Conservation (phyloP, 2,888 invertebrate genomes). For the Lymantria monacha region DNA sequence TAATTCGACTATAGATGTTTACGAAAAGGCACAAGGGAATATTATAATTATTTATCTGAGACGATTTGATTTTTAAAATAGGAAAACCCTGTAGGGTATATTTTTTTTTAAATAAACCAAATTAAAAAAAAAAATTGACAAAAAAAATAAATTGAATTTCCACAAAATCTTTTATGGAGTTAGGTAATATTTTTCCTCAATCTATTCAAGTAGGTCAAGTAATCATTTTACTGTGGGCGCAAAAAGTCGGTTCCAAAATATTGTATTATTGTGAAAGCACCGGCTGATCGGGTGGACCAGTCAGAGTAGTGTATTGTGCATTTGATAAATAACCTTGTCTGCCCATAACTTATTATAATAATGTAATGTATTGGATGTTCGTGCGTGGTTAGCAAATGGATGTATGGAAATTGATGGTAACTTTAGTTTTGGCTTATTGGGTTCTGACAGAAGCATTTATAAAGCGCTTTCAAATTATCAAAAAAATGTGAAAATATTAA, state of each 20-base stretch:
- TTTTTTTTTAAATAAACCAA: no score
- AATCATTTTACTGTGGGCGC: conserved; percentile 26
- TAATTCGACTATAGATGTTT: no score
- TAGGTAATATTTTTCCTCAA: conserved; percentile 26
- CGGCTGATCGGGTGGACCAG: conserved; percentile 15
- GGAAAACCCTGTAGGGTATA: no score
- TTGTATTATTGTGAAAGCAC: conserved; percentile 20
- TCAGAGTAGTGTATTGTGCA: conserved; percentile 24
- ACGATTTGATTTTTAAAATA: no score
- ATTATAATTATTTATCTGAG: no score
- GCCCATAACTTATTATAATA: conserved; percentile 17
- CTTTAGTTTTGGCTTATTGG: not conserved
- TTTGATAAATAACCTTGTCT: conserved; percentile 16
- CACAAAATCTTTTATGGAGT: no score
- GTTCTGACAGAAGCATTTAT: not conserved
- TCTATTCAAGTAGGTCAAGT: conserved; percentile 26
- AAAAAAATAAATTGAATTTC: no score
- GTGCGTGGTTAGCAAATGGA: not conserved
- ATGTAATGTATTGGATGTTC: conserved; percentile 15
- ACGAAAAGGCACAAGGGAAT: no score
- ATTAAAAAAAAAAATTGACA: no score
- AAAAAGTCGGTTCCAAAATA: conserved; percentile 20
- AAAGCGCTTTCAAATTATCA: not conserved
- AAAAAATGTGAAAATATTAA: no score
- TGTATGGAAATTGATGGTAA: not conserved